Percentiles rank a stretch among this genome's conserved stretches.
Conservation (phyloP, 1,140 invertebrate species). For the Micrasema longulum region DNA sequence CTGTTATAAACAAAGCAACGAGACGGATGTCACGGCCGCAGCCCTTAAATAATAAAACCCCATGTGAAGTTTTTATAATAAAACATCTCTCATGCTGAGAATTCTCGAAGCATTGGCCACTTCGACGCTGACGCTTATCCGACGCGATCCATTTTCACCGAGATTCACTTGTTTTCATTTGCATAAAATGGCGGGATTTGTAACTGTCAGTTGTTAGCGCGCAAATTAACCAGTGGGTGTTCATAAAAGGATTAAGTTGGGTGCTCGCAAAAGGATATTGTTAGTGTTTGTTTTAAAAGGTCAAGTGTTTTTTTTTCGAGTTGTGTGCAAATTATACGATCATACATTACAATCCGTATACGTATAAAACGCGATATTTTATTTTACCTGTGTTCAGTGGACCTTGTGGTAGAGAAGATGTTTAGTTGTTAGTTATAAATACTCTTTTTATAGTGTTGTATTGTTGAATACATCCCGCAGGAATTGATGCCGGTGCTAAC, state of each 20-base stretch:
- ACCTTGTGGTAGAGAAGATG: constrained; percentile 2
- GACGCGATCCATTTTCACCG: constrained; percentile 1
- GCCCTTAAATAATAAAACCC: constrained; percentile 35
- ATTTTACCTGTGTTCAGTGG: constrained; percentile 15
- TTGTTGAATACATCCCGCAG: constrained; percentile 6
- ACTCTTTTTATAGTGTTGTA: not conserved
- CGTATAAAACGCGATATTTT: too few species aligned
- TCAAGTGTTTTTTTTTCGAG: not conserved
- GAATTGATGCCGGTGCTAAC: constrained; percentile 5
- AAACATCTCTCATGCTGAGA: constrained; percentile 36
- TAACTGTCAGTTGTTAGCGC: too few species aligned
- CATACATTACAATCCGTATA: too few species aligned
- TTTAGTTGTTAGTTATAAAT: not conserved
- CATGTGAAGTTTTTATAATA: constrained; percentile 37
- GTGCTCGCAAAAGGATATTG: too few species aligned
- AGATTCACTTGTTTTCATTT: constrained; percentile 6
- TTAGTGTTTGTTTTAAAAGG: not conserved
- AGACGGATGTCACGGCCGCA: constrained; percentile 31
- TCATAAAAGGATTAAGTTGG: too few species aligned
- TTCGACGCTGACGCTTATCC: constrained; percentile 17
- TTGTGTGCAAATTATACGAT: too few species aligned
- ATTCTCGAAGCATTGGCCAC: constrained; percentile 6
- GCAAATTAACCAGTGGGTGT: too few species aligned
- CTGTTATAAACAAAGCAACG: constrained; percentile 21
- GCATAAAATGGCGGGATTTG: too few species aligned